Percentiles rank a stretch among this genome's conserved stretches.
Conservation (phyloP, 2,113 vertebrate genomes). For the Stigmatopora argus region DNA sequence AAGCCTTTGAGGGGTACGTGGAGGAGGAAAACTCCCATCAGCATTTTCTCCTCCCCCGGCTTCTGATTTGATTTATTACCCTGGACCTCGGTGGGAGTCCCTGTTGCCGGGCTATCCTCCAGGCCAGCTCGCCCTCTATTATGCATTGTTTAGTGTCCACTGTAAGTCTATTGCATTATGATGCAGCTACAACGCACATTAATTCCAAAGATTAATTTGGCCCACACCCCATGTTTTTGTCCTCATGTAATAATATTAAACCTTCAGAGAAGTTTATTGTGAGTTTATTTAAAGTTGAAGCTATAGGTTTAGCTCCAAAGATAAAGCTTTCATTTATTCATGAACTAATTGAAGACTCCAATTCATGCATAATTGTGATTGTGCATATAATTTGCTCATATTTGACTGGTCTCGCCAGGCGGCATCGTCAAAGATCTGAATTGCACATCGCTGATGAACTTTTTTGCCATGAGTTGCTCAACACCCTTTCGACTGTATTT, state of each 20-base stretch:
- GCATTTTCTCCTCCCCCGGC: constrained; percentile 62
- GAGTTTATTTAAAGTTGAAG: too few relatives aligned
- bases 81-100: constrained; percentile 56
- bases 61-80: constrained; percentile 60
- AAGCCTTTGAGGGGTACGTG: constrained; percentile 40
- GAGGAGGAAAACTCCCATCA: constrained; percentile 61
- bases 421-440: neutral
- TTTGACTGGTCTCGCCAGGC: too few relatives aligned
- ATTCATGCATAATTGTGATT: too few relatives aligned
- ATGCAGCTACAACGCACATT: neutral
- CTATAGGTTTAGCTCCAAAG: too few relatives aligned
- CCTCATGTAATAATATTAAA: too few relatives aligned
- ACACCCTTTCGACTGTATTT: neutral
- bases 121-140: constrained; percentile 29
- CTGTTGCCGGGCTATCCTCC: constrained; percentile 45
- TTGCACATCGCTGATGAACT: neutral
- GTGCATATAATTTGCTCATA: too few relatives aligned
- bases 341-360: too few relatives aligned
- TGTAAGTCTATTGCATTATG: constrained; percentile 21
- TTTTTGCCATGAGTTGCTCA: neutral
- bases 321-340: too few relatives aligned
- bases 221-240: constrained; percentile 8
- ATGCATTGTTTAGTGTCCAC: constrained; percentile 26
- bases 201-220: constrained; percentile 37
- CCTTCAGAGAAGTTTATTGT: too few relatives aligned